phyloP scores from a whole-genome alignment of 2,888 invertebrate genomes.

The Prosopocoilus inquinatus region DNA sequence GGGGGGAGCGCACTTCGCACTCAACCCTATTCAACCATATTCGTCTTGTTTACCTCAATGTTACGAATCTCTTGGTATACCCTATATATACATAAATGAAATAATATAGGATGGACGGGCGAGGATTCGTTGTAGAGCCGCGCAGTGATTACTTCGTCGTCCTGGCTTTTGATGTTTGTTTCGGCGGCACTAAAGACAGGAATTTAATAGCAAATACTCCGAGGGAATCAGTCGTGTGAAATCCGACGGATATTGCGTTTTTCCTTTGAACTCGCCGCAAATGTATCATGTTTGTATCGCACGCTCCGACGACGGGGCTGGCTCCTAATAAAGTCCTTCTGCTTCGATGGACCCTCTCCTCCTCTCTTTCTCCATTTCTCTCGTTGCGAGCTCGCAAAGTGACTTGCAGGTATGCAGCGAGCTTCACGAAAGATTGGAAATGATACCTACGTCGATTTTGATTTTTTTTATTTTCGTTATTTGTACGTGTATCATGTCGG shows the following conservation, averaged over 20 bases:
- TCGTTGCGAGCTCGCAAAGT: conserved; percentile 14
- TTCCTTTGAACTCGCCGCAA: conserved; percentile 40
- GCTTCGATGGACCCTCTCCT: conserved; percentile 26
- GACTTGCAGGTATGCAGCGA: neutral
- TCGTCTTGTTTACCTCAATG: too few relatives aligned
- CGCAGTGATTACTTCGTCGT: too few relatives aligned
- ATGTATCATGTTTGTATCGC: conserved; percentile 37
- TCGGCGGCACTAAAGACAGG: conserved; percentile 11
- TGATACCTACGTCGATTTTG: neutral
- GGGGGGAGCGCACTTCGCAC: neutral
- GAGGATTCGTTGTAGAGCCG: neutral
- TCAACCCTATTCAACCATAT: neutral
- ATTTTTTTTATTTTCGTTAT: too few relatives aligned
- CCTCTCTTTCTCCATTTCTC: conserved; percentile 24
- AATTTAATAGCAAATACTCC: conserved; percentile 21
- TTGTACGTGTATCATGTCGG: too few relatives aligned
- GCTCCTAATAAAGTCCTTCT: conserved; percentile 31
- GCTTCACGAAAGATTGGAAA: conserved; percentile 18
- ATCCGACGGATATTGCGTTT: conserved; percentile 43
- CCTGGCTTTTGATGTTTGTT: neutral
- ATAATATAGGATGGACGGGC: neutral
- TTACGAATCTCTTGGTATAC: too few relatives aligned
- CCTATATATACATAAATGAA: too few relatives aligned
- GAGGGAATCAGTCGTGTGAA: conserved; percentile 35
- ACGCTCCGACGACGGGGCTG: conserved; percentile 15